These are phyloP conservation scores for Lepidocolaptes lacrymiger DNA, from an alignment of 2,797 vertebrate species.

Conservation along the genomic window DNA sequence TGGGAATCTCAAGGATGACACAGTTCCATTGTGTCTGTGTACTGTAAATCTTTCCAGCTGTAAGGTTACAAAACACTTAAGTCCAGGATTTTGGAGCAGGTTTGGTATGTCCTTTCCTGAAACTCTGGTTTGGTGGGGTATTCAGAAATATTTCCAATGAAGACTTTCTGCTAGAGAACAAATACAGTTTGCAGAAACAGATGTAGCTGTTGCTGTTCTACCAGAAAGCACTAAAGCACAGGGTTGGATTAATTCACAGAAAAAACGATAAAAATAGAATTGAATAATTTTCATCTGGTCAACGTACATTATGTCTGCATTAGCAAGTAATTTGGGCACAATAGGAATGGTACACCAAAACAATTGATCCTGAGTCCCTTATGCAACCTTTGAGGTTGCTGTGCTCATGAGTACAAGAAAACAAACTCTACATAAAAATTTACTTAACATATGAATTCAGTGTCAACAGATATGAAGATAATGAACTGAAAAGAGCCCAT, in stretches of 20 bases:
- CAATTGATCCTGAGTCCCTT: not conserved
- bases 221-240: not conserved
- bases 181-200: constrained; percentile 12
- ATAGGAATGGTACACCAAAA: not conserved
- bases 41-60: constrained; percentile 62
- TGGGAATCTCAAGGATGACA: not conserved
- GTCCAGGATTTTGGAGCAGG: constrained; percentile 15
- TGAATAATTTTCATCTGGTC: not conserved
- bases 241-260: not conserved
- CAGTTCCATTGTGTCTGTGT: not conserved
- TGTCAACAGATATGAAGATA: not conserved
- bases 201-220: not conserved
- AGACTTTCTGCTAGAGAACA: constrained; percentile 56
- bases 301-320: not conserved
- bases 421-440: not conserved
- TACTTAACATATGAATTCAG: not conserved
- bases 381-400: not conserved
- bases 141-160: not conserved
- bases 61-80: not conserved
- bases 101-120: constrained; percentile 39
- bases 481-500: not conserved
- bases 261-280: not conserved
- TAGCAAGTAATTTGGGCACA: not conserved
- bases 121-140: not conserved
- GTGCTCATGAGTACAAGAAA: not conserved